Conservation (phyloP, 2,888 invertebrate species). For the Tromatobia lineatoria region DNA sequence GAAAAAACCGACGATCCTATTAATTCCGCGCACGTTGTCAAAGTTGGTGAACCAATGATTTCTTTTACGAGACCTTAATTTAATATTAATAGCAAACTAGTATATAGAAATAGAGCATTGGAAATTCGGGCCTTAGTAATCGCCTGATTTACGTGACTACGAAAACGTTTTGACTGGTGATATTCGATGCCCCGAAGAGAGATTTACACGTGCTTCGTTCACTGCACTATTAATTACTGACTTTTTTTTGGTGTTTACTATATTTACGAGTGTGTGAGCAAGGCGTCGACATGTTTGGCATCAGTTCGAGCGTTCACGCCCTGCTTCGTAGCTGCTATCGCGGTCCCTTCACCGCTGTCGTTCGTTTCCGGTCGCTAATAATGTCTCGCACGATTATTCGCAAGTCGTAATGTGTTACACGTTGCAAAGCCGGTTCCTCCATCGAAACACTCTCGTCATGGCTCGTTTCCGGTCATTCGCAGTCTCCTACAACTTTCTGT, state of each 20-base stretch:
- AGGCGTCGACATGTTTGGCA: background rate
- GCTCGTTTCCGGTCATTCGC: background rate
- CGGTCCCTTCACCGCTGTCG: slow-evolving; percentile 1
- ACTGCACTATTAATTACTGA: background rate
- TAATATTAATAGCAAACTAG: too few species aligned
- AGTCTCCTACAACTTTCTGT: too few species aligned
- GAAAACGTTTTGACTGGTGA: background rate
- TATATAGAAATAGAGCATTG: too few species aligned
- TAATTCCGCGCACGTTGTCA: too few species aligned
- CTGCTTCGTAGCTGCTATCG: background rate
- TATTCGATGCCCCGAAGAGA: background rate
- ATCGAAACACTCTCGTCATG: background rate
- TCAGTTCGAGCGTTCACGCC: background rate
- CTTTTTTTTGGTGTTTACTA: background rate
- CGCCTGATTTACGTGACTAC: too few species aligned
- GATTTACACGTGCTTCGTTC: slow-evolving; percentile 1
- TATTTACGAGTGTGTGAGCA: background rate
- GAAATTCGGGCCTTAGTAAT: too few species aligned
- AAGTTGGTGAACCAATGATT: too few species aligned
- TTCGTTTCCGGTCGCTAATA: background rate
- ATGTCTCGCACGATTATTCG: background rate
- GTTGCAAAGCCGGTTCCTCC: background rate
- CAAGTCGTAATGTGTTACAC: background rate
- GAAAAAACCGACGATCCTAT: too few species aligned
- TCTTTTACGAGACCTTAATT: too few species aligned